Percentiles rank a stretch among this genome's conserved stretches.
Evolutionary conservation across 2,888 invertebrate species (phyloP).

Genomic region (Andrena trimmerana): DNA sequence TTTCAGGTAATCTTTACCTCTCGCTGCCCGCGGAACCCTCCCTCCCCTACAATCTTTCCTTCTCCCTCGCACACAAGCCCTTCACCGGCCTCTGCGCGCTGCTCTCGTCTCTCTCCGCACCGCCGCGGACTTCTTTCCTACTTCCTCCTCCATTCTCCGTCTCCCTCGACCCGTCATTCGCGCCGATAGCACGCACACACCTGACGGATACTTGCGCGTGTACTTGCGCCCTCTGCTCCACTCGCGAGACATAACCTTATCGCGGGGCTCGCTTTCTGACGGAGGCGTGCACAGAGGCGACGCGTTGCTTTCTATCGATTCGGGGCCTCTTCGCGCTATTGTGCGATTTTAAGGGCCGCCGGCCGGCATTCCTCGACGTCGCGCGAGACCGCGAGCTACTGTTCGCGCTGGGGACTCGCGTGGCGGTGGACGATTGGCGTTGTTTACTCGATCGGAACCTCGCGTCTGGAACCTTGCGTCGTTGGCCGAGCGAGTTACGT

Average conservation of each 20-base stretch:
- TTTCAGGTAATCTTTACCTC: slow-evolving; percentile 73
- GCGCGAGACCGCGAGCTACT: too few relatives aligned
- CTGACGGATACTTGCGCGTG: background rate
- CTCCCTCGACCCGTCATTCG: slow-evolving; percentile 42
- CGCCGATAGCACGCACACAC: slow-evolving; percentile 37
- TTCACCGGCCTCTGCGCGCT: background rate
- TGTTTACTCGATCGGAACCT: background rate
- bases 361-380: background rate
- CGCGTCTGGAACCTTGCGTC: background rate
- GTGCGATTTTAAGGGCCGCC: slow-evolving; percentile 44
- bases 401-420: background rate
- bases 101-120: background rate
- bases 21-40: slow-evolving; percentile 56
- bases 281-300: slow-evolving; percentile 60
- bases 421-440: background rate
- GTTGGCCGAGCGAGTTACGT: background rate
- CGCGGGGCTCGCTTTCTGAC: slow-evolving; percentile 55
- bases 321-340: slow-evolving; percentile 60
- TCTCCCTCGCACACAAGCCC: background rate
- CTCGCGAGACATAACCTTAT: slow-evolving; percentile 65
- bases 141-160: slow-evolving; percentile 41
- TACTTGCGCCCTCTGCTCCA: slow-evolving; percentile 42
- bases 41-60: background rate
- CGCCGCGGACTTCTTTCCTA: background rate
- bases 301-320: slow-evolving; percentile 71